A percentile compares a stretch with the other conserved stretches of the same genome.
Evolutionary conservation across 1,140 invertebrate species (phyloP).

Genomic region (Heliconius nattereri): DNA sequence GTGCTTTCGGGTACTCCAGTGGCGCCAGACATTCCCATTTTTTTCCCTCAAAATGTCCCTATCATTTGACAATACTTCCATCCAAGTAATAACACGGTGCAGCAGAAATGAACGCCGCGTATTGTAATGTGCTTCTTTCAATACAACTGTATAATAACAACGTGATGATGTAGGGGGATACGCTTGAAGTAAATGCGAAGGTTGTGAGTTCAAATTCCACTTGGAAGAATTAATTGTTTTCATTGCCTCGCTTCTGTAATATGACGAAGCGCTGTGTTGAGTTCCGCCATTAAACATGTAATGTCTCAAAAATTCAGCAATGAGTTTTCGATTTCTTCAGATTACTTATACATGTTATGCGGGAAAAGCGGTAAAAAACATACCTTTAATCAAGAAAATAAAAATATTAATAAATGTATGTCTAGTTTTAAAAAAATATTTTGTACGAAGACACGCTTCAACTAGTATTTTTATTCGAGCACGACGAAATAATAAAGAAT

Average conservation of each 20-base stretch:
- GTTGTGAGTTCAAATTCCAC: no score
- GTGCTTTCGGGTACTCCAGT: conserved; percentile 42
- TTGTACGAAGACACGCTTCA: background rate
- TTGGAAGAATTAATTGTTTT: no score
- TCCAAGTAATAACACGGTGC: conserved; percentile 54
- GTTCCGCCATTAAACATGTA: no score
- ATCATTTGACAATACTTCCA: conserved; percentile 64
- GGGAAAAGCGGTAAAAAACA: no score
- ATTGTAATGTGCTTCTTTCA: conserved; percentile 31
- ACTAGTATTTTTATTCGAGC: background rate
- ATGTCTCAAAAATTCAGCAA: no score
- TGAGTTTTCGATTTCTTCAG: no score
- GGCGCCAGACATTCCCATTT: conserved; percentile 62
- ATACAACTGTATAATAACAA: conserved; percentile 7
- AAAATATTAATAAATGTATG: no score
- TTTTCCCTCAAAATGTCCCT: conserved; percentile 53
- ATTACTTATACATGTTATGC: no score
- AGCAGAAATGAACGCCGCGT: conserved; percentile 31
- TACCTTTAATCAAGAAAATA: no score
- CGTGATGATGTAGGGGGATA: background rate
- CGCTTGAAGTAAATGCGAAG: background rate
- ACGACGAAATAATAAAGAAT: conserved; percentile 13
- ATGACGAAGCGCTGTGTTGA: no score
- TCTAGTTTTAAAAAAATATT: background rate
- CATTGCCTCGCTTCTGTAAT: no score